Base-by-base conservation (phyloP, 2,113 vertebrate species). In the Ammodytes dubius region DNA sequence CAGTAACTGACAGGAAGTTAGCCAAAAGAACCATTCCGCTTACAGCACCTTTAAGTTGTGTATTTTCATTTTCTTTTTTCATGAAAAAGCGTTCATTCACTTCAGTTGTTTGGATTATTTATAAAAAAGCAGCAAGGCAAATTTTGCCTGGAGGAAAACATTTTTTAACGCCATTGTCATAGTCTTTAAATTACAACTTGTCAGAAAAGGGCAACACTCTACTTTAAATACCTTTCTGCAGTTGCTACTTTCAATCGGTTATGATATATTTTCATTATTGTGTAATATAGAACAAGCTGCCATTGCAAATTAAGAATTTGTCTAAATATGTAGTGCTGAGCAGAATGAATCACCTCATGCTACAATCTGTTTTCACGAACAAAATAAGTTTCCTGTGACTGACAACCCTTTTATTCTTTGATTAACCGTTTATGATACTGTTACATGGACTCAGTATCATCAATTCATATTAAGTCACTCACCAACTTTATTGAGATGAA, bases 341-440 rank as follows among this genome's bases (percentile, higher is more conserved):
- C 43, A 49, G 50, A 57, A 49, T 71, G 35, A 54, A 60, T 56
- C 50, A 66, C 61, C 53, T 58, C 39, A 39, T 66, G 9, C 49
- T 15, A 57, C 8, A 56, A 47, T 70, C 27, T 47, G 58, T 47
- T 47, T 19, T 63, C 47, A 61, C 13, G 27, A 70, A 54, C 49
- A 70, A 53, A 12, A 70, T 14, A 39, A 1, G 47, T 78, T 70
- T 56, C n/a, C 47, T 54, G 4, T 70, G 58, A 54, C 37, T 59
- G 54, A 45, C 74, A 37, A 50, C 65, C 52, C 75, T 60, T 60
- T 75, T 67, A 50, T 77, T 68, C 45, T 50, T 59, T 52, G 59
- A 77, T 45, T 40, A 19, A 63, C 10, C 1, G 2, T 74, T 45
- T 14, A 54, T 65, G 49, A 74, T 65, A 65, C 40, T 45, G 40